phyloP scores from a whole-genome alignment of 2,797 vertebrate genomes.

The Falco columbarius region DNA sequence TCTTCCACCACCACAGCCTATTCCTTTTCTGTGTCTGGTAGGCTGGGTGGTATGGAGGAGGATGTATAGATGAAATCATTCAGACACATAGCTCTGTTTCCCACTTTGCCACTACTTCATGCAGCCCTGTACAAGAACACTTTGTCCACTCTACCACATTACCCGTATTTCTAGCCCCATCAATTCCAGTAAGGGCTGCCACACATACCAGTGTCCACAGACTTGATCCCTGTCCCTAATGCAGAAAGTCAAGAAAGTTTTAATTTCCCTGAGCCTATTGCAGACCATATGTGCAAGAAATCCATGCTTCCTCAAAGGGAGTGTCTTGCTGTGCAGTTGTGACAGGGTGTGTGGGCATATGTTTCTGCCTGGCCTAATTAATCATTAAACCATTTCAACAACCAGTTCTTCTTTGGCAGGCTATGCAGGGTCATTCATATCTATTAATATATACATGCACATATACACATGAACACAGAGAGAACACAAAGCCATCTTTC shows the following conservation, averaged over 20 bases:
- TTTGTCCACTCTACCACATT: neutral
- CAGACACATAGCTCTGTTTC: neutral
- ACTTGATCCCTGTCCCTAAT: neutral
- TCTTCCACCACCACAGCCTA: neutral
- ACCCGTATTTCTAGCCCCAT: neutral
- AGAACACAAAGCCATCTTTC: neutral
- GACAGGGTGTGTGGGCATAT: neutral
- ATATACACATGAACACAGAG: neutral
- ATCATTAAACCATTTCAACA: neutral
- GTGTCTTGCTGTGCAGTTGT: neutral
- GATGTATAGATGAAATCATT: neutral
- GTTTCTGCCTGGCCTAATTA: constrained; percentile 6
- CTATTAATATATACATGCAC: neutral
- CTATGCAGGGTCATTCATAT: neutral
- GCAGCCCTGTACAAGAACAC: neutral
- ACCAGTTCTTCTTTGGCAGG: neutral
- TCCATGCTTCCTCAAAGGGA: neutral
- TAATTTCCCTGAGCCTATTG: neutral
- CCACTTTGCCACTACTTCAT: neutral
- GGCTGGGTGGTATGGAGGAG: neutral
- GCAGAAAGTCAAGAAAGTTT: neutral
- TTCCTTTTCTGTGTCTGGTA: neutral
- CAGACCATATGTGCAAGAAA: neutral
- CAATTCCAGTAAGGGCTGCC: neutral
- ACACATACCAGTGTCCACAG: neutral